Percentiles rank a stretch among this genome's conserved stretches.
Evolutionary conservation across 2,797 vertebrate genomes (phyloP).

Genomic region (Valencia hispanica): DNA sequence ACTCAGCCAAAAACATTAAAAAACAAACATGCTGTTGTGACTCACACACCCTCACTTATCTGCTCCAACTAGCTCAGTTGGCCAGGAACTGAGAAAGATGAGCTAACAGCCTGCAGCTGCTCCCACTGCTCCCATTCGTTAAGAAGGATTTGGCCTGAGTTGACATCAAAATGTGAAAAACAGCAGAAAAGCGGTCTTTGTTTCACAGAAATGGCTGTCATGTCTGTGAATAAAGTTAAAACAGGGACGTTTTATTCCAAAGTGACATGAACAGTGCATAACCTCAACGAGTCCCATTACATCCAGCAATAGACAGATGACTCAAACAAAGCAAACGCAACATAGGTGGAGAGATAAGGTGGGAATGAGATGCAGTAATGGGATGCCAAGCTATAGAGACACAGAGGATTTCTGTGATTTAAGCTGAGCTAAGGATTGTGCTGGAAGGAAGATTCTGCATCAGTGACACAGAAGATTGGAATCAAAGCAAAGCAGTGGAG

Average conservation of each 20-base stretch:
- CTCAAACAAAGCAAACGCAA: conserved; percentile 27
- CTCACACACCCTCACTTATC: conserved; percentile 38
- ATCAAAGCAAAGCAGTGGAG: neutral
- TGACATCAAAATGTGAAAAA: conserved; percentile 2
- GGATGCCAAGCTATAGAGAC: conserved; percentile 25
- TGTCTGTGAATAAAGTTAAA: conserved; percentile 36
- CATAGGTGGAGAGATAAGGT: conserved; percentile 27
- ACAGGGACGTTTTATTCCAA: conserved; percentile 28
- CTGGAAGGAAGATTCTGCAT: conserved; percentile 23
- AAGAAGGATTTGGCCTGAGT: conserved; percentile 20
- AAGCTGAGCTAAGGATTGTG: conserved; percentile 16
- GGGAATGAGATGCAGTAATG: conserved; percentile 21
- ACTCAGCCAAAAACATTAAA: conserved; percentile 23
- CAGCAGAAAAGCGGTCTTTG: conserved; percentile 40
- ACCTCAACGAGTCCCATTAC: conserved; percentile 38
- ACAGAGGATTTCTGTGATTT: conserved; percentile 38
- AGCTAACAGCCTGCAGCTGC: conserved; percentile 23
- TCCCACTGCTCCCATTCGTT: conserved; percentile 51
- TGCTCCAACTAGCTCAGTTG: conserved; percentile 17
- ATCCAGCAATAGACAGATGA: conserved; percentile 22
- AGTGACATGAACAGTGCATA: conserved; percentile 44
- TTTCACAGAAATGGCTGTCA: conserved; percentile 23
- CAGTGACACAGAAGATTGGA: neutral
- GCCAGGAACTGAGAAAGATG: conserved; percentile 24
- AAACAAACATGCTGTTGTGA: conserved; percentile 29